A percentile compares a stretch with the other conserved stretches of the same genome.
Evolutionary conservation across 2,888 invertebrate genomes (phyloP).

Genomic region (Tetragonisca angustula): DNA sequence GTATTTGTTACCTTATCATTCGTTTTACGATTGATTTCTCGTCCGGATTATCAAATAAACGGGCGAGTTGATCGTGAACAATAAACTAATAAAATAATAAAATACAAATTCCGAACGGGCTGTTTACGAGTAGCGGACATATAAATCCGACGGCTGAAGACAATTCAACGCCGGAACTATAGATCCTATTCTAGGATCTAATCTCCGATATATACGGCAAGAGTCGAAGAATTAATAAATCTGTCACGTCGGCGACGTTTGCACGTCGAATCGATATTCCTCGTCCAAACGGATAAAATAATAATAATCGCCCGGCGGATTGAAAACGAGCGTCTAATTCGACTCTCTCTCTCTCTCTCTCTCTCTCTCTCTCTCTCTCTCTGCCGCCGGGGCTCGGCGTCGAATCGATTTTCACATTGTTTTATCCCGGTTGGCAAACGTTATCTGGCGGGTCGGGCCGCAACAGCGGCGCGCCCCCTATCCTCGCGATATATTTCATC

Average conservation of each 20-base stretch:
- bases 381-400: constrained; percentile 1
- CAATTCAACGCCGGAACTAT: too few species aligned
- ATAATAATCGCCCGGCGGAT: not conserved
- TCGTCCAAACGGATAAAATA: not conserved
- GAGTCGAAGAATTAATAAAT: too few species aligned
- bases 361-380: too few species aligned
- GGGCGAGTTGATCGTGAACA: too few species aligned
- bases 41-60: not conserved
- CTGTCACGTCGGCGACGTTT: not conserved
- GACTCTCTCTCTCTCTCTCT: too few species aligned
- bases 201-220: too few species aligned
- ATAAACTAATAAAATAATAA: not conserved
- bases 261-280: not conserved
- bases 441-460: constrained; percentile 33
- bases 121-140: too few species aligned
- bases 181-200: too few species aligned
- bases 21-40: not conserved
- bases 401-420: constrained; percentile 49
- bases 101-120: not conserved
- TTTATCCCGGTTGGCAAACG: constrained; percentile 12
- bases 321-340: constrained; percentile 14
- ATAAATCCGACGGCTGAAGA: too few species aligned
- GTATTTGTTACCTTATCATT: not conserved
- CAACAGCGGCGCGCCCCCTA: constrained; percentile 9
- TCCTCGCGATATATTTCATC: constrained; percentile 53